Evolutionary conservation across 2,113 vertebrate species (phyloP).

Genomic region (Phyllopteryx taeniolatus): DNA sequence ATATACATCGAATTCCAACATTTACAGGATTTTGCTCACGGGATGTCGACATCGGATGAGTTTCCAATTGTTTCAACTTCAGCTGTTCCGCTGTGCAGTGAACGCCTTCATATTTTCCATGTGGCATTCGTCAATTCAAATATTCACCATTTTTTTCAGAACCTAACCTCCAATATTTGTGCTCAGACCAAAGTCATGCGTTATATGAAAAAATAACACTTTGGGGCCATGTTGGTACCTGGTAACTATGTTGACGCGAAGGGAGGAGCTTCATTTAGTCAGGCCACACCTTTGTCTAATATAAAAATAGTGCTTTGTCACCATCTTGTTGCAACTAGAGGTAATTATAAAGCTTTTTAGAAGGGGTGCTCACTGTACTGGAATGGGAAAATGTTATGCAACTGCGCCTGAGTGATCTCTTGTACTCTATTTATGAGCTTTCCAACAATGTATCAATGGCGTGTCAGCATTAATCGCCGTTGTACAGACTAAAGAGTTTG

Average conservation of each 20-base stretch:
- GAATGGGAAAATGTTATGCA: not conserved
- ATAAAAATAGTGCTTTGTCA: not conserved
- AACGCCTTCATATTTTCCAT: too few species aligned
- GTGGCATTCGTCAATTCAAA: too few species aligned
- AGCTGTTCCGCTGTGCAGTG: too few species aligned
- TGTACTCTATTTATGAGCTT: not conserved
- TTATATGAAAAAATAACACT: too few species aligned
- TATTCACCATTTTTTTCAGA: too few species aligned
- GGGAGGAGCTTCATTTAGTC: not conserved
- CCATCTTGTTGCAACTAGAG: not conserved
- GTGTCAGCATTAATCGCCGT: constrained; percentile 8
- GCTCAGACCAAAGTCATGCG: too few species aligned
- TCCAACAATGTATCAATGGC: not conserved
- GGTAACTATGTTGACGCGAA: not conserved
- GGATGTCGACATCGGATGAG: too few species aligned
- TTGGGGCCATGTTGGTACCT: too few species aligned
- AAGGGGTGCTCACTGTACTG: not conserved
- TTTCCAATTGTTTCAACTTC: too few species aligned
- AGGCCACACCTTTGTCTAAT: not conserved
- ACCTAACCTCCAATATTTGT: too few species aligned
- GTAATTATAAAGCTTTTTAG: not conserved
- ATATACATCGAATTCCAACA: too few species aligned
- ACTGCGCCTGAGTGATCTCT: not conserved
- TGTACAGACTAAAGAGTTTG: not conserved
- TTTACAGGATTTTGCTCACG: too few species aligned